Evolutionary conservation across 2,113 vertebrate species (phyloP), one percentile per base, ranked within the genome.

Genomic region (Grus americana): DNA sequence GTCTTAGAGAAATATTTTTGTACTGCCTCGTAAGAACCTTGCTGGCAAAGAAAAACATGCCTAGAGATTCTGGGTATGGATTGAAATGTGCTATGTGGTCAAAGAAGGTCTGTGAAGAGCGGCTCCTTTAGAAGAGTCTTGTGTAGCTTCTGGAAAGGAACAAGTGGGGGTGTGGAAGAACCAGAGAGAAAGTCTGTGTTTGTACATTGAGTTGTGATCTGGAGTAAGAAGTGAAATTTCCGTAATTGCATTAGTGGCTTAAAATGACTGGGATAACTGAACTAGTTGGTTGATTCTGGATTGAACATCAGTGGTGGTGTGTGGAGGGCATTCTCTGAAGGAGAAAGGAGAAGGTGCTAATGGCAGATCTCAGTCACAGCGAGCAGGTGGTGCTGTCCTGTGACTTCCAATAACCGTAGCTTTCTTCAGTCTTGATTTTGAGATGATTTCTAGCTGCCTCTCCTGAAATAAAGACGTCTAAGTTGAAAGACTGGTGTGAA

Each of bases 51-150:
- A 9, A 32, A 21, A 42, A 38, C 32, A 3, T 29, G 17, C 18
- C 3, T 15, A 22, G 18, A n/a, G 68, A 42, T 57, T 54, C 11
- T 22, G 36, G 58, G 16, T 34, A 4, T 16, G 50, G 22, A 12
- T 22, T 85, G 57, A 70, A 70, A 65, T 0, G 0, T 58, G 38
- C 26, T 47, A 0, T 36, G 26, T 42, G 5, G 7, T 52, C 54
- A 55, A 17, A 75, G 47, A 54, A 34, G 24, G 12, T 13, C 12
- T 47, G 32, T 20, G 15, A 88, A 36, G 21, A 23, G 6, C 0
- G 1, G 3, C 40, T 27, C 19, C 27, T 85, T 36, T 15, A 24
- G 22, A 57, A n/a, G 6, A 47, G 10, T 20, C 34, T 24, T 36
- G 19, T 54, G 73, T 82, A n/a, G 23, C 29, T 87, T 65, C 62